These are phyloP conservation scores for Hoplostethus mediterraneus DNA, from an alignment of 2,797 vertebrate genomes.

Conservation along the genomic window DNA sequence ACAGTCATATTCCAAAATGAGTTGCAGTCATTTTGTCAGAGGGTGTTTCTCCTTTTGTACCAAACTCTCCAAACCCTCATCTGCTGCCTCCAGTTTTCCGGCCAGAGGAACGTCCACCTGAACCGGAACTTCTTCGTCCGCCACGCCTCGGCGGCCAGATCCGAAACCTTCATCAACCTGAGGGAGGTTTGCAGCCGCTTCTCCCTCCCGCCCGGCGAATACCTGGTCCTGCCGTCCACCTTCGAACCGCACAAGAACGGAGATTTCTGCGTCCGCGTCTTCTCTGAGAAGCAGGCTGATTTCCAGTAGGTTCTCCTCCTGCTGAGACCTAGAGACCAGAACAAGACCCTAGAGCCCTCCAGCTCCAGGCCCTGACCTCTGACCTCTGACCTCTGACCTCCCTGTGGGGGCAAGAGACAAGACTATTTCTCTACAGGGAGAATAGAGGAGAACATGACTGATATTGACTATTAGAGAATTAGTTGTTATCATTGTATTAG, in stretches of 20 bases:
- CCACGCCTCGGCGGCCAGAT: slow-evolving; percentile 84
- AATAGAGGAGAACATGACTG: no score
- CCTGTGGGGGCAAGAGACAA: no score
- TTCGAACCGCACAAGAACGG: slow-evolving; percentile 88
- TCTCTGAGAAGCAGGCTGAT: slow-evolving; percentile 88
- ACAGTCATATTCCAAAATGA: no score
- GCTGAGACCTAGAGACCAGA: no score
- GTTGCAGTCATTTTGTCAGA: no score
- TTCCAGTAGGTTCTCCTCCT: slow-evolving; percentile 79
- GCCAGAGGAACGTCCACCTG: slow-evolving; percentile 87
- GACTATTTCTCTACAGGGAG: no score
- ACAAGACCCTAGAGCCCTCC: no score
- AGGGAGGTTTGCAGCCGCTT: slow-evolving; percentile 89
- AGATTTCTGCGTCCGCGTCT: slow-evolving; percentile 89
- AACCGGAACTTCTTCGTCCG: slow-evolving; percentile 88
- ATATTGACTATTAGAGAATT: no score
- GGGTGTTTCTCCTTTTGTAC: no score
- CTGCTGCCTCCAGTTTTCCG: slow-evolving; percentile 63
- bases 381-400: background rate
- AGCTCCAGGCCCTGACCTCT: background rate
- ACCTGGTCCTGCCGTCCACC: slow-evolving; percentile 89
- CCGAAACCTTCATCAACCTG: slow-evolving; percentile 90
- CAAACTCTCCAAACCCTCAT: no score
- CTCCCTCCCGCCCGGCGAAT: slow-evolving; percentile 87
- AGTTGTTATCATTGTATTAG: no score